phyloP scores from a whole-genome alignment of 2,888 invertebrate species.

The Amblyjoppa proteus region DNA sequence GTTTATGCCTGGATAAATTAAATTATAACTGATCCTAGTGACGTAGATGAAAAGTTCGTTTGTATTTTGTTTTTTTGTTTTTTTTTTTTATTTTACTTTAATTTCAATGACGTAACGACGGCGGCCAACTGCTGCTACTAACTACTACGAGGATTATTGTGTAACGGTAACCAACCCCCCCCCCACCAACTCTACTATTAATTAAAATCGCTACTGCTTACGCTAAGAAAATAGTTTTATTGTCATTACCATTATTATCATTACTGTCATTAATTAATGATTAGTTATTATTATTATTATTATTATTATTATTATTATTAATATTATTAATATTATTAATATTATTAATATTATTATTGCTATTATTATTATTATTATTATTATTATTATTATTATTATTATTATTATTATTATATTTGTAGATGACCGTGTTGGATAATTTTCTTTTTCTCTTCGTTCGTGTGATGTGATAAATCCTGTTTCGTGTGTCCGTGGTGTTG shows the following conservation, averaged over 20 bases:
- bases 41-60: slow-evolving; percentile 70
- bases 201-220: slow-evolving; percentile 69
- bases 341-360: slow-evolving; percentile 66
- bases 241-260: slow-evolving; percentile 67
- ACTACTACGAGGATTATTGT: slow-evolving; percentile 66
- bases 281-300: slow-evolving; percentile 63
- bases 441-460: slow-evolving; percentile 69
- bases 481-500: slow-evolving; percentile 74
- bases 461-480: slow-evolving; percentile 82
- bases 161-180: slow-evolving; percentile 47
- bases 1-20: slow-evolving; percentile 64
- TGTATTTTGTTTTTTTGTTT: slow-evolving; percentile 37
- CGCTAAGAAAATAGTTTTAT: slow-evolving; percentile 70
- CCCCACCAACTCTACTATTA: slow-evolving; percentile 70
- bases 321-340: slow-evolving; percentile 68
- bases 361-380: slow-evolving; percentile 64
- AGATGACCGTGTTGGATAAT: slow-evolving; percentile 74
- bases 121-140: slow-evolving; percentile 69
- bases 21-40: slow-evolving; percentile 56
- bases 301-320: slow-evolving; percentile 68
- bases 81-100: slow-evolving; percentile 29
- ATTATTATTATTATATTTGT: slow-evolving; percentile 65
- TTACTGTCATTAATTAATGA: slow-evolving; percentile 64
- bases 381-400: slow-evolving; percentile 71
- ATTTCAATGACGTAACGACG: slow-evolving; percentile 52